phyloP scores from a whole-genome alignment of 1,140 invertebrate genomes.

The Luehdorfia chinensis region DNA sequence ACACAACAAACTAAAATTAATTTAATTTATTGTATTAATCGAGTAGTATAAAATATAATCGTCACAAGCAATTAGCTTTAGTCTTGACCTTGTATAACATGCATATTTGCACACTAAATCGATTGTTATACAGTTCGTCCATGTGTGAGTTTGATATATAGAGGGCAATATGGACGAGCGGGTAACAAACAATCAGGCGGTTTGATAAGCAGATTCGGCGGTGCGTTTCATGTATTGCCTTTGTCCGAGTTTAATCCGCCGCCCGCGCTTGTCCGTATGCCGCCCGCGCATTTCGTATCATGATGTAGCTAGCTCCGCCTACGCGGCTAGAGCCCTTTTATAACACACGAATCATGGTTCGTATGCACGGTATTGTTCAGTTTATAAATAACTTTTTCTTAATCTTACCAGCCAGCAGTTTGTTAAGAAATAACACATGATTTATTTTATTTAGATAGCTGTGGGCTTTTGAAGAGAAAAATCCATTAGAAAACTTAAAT shows the following conservation, averaged over 20 bases:
- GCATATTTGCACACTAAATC: not conserved
- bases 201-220: conserved; percentile 68
- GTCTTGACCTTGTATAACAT: conserved; percentile 7
- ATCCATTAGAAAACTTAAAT: too few relatives aligned
- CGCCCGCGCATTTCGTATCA: conserved; percentile 2
- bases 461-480: too few relatives aligned
- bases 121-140: not conserved
- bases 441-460: too few relatives aligned
- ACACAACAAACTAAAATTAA: too few relatives aligned
- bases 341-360: too few relatives aligned
- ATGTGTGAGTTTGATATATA: conserved; percentile 60
- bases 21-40: too few relatives aligned
- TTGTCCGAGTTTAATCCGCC: conserved; percentile 65
- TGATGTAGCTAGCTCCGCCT: conserved; percentile 14
- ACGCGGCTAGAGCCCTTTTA: conserved; percentile 7
- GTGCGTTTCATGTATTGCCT: conserved; percentile 64
- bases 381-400: too few relatives aligned
- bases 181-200: conserved; percentile 60
- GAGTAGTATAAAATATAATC: conserved; percentile 8
- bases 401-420: too few relatives aligned
- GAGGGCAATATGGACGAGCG: conserved; percentile 53
- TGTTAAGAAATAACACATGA: too few relatives aligned
- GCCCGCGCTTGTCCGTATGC: conserved; percentile 29
- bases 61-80: conserved; percentile 11
- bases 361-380: too few relatives aligned